Conservation (phyloP, 1,140 invertebrate species). For the Brachionus koreanus region DNA sequence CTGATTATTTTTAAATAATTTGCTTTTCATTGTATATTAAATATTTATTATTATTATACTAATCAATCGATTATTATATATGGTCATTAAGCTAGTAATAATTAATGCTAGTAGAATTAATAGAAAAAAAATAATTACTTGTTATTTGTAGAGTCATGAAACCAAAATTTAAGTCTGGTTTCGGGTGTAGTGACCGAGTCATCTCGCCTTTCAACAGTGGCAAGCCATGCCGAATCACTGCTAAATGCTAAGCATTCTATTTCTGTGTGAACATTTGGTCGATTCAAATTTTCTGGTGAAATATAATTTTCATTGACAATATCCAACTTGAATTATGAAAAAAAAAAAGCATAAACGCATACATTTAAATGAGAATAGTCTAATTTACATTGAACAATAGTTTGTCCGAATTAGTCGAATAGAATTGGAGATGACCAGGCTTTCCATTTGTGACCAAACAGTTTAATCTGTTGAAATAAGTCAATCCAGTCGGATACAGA, state of each 20-base stretch:
- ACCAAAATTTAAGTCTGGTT: conserved; percentile 75
- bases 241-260: conserved; percentile 68
- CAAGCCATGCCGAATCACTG: conserved; percentile 70
- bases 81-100: no score
- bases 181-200: conserved; percentile 64
- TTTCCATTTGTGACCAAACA: conserved; percentile 64
- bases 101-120: not conserved
- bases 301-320: conserved; percentile 70
- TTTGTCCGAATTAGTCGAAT: conserved; percentile 65
- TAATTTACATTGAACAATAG: conserved; percentile 70
- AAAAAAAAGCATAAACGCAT: conserved; percentile 42
- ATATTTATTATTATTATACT: no score
- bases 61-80: no score
- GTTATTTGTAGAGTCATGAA: conserved; percentile 65
- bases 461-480: conserved; percentile 26
- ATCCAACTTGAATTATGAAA: conserved; percentile 65
- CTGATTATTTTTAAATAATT: no score
- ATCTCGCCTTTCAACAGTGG: conserved; percentile 69
- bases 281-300: conserved; percentile 57
- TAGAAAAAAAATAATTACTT: conserved; percentile 59
- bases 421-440: conserved; percentile 76
- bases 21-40: no score
- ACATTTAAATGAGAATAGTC: conserved; percentile 44
- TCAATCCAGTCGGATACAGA: conserved; percentile 1
- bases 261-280: conserved; percentile 59